phyloP scores from a whole-genome alignment of 2,888 invertebrate genomes.

The Rhagophthalmus giganteus region DNA sequence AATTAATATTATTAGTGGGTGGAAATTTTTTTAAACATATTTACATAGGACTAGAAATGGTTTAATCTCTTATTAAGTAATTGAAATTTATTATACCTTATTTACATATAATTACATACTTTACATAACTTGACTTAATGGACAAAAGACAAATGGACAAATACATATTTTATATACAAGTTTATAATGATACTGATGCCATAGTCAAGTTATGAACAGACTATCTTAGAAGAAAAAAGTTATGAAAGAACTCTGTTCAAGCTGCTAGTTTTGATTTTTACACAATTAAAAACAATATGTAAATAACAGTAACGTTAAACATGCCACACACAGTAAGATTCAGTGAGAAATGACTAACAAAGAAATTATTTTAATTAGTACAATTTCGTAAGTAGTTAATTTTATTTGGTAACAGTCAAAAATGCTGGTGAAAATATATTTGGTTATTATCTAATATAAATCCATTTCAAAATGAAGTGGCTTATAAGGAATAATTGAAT shows the following conservation, averaged over 20 bases:
- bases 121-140: conserved; percentile 23
- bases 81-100: conserved; percentile 38
- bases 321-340: too few species aligned
- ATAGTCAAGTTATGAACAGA: conserved; percentile 6
- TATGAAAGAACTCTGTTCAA: background rate
- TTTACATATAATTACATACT: conserved; percentile 42
- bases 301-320: conserved; percentile 10
- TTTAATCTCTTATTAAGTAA: conserved; percentile 32
- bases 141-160: conserved; percentile 9
- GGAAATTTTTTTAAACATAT: conserved; percentile 48
- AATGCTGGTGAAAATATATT: conserved; percentile 47
- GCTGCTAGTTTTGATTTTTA: conserved; percentile 16
- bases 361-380: too few species aligned
- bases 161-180: conserved; percentile 9
- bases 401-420: conserved; percentile 53
- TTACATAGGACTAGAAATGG: conserved; percentile 52
- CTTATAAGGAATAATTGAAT: too few species aligned
- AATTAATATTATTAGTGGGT: conserved; percentile 49
- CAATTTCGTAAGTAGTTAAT: conserved; percentile 45
- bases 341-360: too few species aligned
- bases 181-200: conserved; percentile 3
- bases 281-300: conserved; percentile 12
- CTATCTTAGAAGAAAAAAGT: conserved; percentile 5
- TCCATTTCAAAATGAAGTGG: conserved; percentile 33
- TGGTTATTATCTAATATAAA: conserved; percentile 36